Percentiles rank a stretch among this genome's conserved stretches.
phyloP scores from a whole-genome alignment of 2,113 vertebrate genomes.

The Clupea harengus region DNA sequence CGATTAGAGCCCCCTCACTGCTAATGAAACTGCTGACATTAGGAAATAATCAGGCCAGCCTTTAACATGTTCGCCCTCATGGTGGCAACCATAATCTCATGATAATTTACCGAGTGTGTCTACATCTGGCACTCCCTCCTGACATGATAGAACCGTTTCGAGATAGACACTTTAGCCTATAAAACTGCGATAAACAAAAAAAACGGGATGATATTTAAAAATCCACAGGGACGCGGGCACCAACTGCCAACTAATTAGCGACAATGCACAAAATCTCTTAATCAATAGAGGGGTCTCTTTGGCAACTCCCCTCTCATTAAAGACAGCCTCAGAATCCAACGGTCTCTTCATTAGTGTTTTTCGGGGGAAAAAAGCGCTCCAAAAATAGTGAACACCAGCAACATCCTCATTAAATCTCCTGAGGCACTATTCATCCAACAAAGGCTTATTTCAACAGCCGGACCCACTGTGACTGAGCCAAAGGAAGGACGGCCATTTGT shows the following conservation, averaged over 20 bases:
- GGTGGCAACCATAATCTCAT: not conserved
- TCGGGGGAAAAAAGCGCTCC: slow-evolving; percentile 15
- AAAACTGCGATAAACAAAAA: slow-evolving; percentile 3
- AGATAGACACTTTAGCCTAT: not conserved
- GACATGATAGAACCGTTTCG: not conserved
- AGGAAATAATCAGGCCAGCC: not conserved
- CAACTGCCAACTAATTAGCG: slow-evolving; percentile 12
- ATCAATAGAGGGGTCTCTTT: slow-evolving; percentile 11
- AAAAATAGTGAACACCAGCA: slow-evolving; percentile 35
- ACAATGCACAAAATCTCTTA: not conserved
- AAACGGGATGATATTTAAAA: not conserved
- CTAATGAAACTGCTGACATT: slow-evolving; percentile 6
- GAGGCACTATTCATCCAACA: slow-evolving; percentile 26
- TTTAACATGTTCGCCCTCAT: not conserved
- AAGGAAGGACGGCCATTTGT: slow-evolving; percentile 23
- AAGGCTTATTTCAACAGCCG: slow-evolving; percentile 36
- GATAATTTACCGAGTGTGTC: not conserved
- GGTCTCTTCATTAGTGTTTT: slow-evolving; percentile 34
- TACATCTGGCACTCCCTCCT: not conserved
- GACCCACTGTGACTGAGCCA: slow-evolving; percentile 32
- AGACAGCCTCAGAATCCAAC: slow-evolving; percentile 31
- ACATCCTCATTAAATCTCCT: slow-evolving; percentile 44
- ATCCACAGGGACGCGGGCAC: not conserved
- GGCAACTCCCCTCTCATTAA: slow-evolving; percentile 38
- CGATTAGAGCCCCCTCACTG: not conserved